Conservation (phyloP, 2,797 vertebrate genomes). For the Ispidina picta region DNA sequence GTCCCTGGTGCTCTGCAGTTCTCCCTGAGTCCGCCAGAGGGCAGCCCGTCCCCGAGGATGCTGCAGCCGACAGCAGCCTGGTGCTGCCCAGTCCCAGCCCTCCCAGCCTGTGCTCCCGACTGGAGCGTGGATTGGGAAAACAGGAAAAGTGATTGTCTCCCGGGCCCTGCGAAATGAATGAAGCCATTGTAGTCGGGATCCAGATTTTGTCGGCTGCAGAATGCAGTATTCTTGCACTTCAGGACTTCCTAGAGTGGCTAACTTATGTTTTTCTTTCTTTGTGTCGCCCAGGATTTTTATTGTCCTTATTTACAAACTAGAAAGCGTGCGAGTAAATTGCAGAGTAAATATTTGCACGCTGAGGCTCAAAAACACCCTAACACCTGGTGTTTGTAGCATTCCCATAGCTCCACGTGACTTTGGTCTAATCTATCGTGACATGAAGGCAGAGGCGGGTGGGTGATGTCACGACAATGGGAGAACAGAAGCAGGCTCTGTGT, state of each 20-base stretch:
- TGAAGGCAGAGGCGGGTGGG: background rate
- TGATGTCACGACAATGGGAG: background rate
- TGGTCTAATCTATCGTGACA: background rate
- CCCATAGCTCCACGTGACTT: background rate
- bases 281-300: background rate
- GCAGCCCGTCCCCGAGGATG: conserved; percentile 21
- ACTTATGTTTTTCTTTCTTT: background rate
- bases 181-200: background rate
- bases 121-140: background rate
- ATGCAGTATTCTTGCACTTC: conserved; percentile 22
- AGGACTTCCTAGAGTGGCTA: background rate
- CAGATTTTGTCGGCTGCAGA: conserved; percentile 2
- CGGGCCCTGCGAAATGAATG: conserved; percentile 9
- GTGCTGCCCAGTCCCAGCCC: background rate
- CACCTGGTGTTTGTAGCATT: conserved; percentile 27
- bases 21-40: background rate
- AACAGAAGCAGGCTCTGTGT: conserved; percentile 37
- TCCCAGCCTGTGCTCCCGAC: background rate
- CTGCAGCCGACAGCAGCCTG: background rate
- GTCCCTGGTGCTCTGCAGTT: background rate
- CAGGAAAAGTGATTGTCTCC: background rate
- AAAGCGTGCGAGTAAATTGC: conserved; percentile 24
- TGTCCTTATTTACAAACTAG: background rate
- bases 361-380: conserved; percentile 53
- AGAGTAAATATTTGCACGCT: conserved; percentile 23